phyloP scores from a whole-genome alignment of 1,140 invertebrate genomes.

The Bombus terrestris region DNA sequence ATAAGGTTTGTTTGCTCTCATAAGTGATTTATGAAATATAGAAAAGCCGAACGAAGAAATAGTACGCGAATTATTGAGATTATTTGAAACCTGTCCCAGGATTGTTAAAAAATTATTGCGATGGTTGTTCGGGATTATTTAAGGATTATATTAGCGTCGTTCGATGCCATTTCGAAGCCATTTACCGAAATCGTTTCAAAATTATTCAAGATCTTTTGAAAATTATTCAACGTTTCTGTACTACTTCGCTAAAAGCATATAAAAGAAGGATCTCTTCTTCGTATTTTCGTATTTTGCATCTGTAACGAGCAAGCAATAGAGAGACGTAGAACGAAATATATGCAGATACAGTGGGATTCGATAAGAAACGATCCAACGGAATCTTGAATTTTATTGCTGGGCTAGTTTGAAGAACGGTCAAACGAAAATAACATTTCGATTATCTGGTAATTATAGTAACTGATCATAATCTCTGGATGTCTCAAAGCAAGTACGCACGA shows the following conservation, averaged over 20 bases:
- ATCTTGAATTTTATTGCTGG: not conserved
- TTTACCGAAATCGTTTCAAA: not conserved
- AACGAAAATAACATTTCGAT: conserved; percentile 14
- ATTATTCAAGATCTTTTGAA: not conserved
- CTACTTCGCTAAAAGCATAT: conserved; percentile 4
- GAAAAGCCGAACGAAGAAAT: not conserved
- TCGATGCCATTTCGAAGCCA: no score
- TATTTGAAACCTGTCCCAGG: not conserved
- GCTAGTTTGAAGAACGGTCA: not conserved
- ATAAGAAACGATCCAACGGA: not conserved
- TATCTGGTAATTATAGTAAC: conserved; percentile 42
- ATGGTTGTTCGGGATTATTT: no score
- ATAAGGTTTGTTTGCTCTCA: not conserved
- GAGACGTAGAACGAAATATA: not conserved
- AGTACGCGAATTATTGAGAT: not conserved
- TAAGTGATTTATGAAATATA: not conserved
- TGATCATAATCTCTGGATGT: conserved; percentile 46
- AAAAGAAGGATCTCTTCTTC: not conserved
- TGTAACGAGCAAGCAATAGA: not conserved
- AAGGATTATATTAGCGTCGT: no score
- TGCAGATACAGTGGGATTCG: not conserved
- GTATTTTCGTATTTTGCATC: not conserved
- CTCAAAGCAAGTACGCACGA: conserved; percentile 29
- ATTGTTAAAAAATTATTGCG: not conserved
- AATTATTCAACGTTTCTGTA: not conserved